Evolutionary conservation across 2,888 invertebrate genomes (phyloP).

Genomic region (Romanomermis culicivorax): DNA sequence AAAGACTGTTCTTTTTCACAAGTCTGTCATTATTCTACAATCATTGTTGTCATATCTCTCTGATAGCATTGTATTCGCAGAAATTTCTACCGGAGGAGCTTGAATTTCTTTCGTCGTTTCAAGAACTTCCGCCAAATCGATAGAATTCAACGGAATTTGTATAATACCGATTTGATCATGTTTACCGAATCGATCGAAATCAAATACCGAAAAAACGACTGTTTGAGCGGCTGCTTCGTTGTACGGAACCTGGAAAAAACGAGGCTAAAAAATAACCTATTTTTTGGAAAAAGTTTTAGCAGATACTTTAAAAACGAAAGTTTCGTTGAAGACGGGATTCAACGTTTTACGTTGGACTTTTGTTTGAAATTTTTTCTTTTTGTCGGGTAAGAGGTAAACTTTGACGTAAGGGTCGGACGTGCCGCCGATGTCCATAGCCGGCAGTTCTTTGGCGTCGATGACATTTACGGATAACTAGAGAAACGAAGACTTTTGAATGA

Average conservation of each 20-base stretch:
- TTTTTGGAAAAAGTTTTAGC: conserved; percentile 14
- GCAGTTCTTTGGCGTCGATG: conserved; percentile 83
- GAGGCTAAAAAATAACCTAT: not conserved
- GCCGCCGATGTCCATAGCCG: conserved; percentile 90
- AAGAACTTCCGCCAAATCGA: conserved; percentile 91
- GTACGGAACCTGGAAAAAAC: conserved; percentile 53
- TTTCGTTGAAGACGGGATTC: conserved; percentile 93
- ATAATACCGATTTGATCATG: conserved; percentile 93
- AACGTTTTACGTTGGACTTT: conserved; percentile 96
- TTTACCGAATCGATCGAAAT: conserved; percentile 98
- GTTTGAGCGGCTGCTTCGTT: conserved; percentile 98
- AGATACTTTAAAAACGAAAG: conserved; percentile 91
- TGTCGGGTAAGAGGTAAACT: conserved; percentile 79
- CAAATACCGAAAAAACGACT: conserved; percentile 91
- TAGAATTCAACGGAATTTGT: conserved; percentile 83
- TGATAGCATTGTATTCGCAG: too few species aligned
- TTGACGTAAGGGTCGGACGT: conserved; percentile 97
- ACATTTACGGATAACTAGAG: conserved; percentile 62
- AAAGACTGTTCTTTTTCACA: too few species aligned
- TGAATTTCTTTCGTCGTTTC: conserved; percentile 95
- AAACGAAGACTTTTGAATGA: not conserved
- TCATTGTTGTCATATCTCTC: too few species aligned
- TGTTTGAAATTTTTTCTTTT: conserved; percentile 98
- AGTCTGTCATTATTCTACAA: too few species aligned
- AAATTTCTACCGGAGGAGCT: conserved; percentile 92